These are phyloP conservation scores for Drosophila aff. DNA, from an alignment of 1,140 invertebrate genomes.

Conservation along the genomic window DNA sequence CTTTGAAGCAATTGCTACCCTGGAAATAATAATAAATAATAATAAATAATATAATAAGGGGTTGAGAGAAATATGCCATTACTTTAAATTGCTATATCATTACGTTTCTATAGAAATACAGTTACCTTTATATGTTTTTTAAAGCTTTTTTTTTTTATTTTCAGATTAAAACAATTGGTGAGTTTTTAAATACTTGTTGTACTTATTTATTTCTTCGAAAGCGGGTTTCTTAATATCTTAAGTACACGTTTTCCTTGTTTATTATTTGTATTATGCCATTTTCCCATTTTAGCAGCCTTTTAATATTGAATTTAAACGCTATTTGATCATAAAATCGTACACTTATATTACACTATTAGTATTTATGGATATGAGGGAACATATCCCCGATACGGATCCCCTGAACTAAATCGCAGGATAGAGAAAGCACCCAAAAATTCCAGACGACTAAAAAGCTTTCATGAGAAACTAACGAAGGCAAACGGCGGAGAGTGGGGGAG, in stretches of 20 bases:
- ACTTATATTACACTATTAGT: neutral
- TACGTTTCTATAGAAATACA: too few species aligned
- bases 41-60: too few species aligned
- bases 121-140: neutral
- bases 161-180: neutral
- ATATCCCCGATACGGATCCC: neutral
- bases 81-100: too few species aligned
- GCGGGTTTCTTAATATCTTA: too few species aligned
- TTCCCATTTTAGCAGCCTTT: too few species aligned
- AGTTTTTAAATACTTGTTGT: neutral
- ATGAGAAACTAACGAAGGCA: constrained; percentile 70
- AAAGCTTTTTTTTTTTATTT: neutral
- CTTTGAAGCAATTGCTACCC: neutral
- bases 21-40: neutral
- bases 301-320: neutral
- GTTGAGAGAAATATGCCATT: too few species aligned
- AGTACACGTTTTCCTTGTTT: neutral
- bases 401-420: constrained; percentile 28
- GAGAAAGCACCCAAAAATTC: constrained; percentile 68
- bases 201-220: neutral
- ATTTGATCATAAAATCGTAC: neutral
- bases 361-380: neutral
- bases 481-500: neutral
- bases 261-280: neutral
- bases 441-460: constrained; percentile 83